Percentiles rank a stretch among this genome's conserved stretches.
Evolutionary conservation across 2,113 vertebrate genomes (phyloP).

Genomic region (Semicossyphus pulcher): DNA sequence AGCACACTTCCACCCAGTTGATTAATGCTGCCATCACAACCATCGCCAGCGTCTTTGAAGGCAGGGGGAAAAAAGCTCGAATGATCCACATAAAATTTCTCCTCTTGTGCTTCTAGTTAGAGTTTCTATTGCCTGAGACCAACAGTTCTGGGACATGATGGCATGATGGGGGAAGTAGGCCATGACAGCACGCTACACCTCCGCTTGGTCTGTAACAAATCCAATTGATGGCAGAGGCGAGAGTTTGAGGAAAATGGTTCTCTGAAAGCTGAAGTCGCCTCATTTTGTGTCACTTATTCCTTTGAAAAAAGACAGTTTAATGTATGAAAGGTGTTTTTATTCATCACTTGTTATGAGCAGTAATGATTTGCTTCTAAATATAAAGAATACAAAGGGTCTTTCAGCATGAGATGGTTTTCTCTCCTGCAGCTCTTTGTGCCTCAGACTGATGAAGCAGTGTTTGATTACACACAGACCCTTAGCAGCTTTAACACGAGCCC

Average conservation of each 20-base stretch:
- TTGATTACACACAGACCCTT: background rate
- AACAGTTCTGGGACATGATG: conserved; percentile 58
- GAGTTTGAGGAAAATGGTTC: conserved; percentile 6
- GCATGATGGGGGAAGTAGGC: conserved; percentile 43
- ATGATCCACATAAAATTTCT: conserved; percentile 62
- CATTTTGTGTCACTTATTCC: background rate
- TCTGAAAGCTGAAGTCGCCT: background rate
- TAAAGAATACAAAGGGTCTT: background rate
- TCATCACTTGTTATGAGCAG: background rate
- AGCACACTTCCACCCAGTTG: conserved; percentile 73
- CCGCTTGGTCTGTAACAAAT: conserved; percentile 20
- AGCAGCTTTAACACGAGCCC: background rate
- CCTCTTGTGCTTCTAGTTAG: conserved; percentile 51
- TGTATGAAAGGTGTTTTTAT: background rate
- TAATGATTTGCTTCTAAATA: background rate
- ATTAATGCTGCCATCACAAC: conserved; percentile 76
- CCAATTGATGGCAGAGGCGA: background rate
- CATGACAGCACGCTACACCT: conserved; percentile 31
- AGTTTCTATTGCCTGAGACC: conserved; percentile 42
- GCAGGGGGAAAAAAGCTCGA: conserved; percentile 13
- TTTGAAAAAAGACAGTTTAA: background rate
- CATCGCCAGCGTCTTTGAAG: conserved; percentile 70
- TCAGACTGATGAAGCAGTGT: background rate
- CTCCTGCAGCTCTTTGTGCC: background rate
- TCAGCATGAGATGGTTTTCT: background rate